Base-by-base conservation (phyloP, 2,113 vertebrate genomes). In the Gymnorhina tibicen region DNA sequence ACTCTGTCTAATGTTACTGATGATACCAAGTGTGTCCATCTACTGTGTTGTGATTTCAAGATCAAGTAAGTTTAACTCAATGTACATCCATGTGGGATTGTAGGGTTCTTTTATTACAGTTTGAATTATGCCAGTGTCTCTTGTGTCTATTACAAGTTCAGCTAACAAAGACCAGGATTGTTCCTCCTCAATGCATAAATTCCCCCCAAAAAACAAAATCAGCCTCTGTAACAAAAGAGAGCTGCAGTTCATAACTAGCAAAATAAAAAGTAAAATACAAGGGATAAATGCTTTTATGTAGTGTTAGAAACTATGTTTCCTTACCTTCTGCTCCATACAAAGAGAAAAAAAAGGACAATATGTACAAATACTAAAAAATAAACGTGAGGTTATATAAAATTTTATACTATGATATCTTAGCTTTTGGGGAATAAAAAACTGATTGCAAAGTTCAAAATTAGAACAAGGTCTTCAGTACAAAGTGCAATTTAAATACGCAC, bases 291-390 rank as follows among this genome's bases (percentile, higher is more conserved):
- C 26, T 19, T 33, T 22, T 46, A 50, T 24, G 22, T 8, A 44
- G 52, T 26, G 16, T n/a, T 32, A 52, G 23, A 50, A 58, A 83
- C 13, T 19, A 27, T 16, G 39, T 23, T 80, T 85, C 35, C 76
- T 75, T 91, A 95, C 63, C 85, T 92, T 76, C 64, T 78, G 37
- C 37, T 84, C 52, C 68, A 88, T 27, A 77, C 52, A 95, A 47
- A 94, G 26, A 50, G 67, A n/a, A 58, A 85, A 80, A 91, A 93
- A 70, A 85, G 15, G 88, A 66, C 30, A 88, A 97, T 55, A 86
- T 39, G 92, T 80, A 95, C 52, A 96, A 93, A 93, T 44, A 89
- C n/a, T 79, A 92, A 87, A 72, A 92, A 77, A 35, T 30, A 23
- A 35, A 91, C 74, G 8, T 33, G 42, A 69, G 5, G 20, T 33